A percentile compares a stretch with the other conserved stretches of the same genome.
These are phyloP conservation scores for Sardina pilchardus DNA, from an alignment of 2,113 vertebrate genomes.

Conservation along the genomic window DNA sequence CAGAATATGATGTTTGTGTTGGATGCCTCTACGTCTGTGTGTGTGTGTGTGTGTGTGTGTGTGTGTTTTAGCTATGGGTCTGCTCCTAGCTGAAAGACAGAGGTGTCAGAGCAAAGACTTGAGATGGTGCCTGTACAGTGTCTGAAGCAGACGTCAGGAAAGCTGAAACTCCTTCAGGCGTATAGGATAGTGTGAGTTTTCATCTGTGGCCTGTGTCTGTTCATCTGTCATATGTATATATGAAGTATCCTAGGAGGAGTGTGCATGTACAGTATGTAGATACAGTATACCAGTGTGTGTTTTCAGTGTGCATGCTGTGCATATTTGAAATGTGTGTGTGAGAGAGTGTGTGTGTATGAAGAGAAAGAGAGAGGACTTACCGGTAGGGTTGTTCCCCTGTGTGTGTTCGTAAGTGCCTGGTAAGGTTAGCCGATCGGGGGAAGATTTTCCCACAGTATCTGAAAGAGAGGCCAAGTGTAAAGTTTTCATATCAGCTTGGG, in stretches of 20 bases:
- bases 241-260: not conserved
- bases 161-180: too few species aligned
- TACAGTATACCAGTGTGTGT: not conserved
- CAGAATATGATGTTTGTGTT: conserved; percentile 23
- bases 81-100: too few species aligned
- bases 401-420: conserved; percentile 96
- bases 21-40: conserved; percentile 16
- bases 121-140: conserved; percentile 87
- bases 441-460: conserved; percentile 99
- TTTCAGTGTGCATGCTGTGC: not conserved
- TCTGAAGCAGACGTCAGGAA: too few species aligned
- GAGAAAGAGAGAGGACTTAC: conserved; percentile 64
- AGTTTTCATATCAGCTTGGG: conserved; percentile 1
- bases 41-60: conserved; percentile 12
- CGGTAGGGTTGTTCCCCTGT: conserved; percentile 98
- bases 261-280: not conserved
- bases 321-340: conserved; percentile 9
- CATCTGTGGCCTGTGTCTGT: not conserved
- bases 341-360: conserved; percentile 1
- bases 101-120: not conserved
- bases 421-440: conserved; percentile 96
- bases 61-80: too few species aligned
- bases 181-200: not conserved
- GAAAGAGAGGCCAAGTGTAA: conserved; percentile 30
- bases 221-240: too few species aligned